Base-by-base conservation (phyloP, 2,888 invertebrate species). In the Prionchulus punctatus region DNA sequence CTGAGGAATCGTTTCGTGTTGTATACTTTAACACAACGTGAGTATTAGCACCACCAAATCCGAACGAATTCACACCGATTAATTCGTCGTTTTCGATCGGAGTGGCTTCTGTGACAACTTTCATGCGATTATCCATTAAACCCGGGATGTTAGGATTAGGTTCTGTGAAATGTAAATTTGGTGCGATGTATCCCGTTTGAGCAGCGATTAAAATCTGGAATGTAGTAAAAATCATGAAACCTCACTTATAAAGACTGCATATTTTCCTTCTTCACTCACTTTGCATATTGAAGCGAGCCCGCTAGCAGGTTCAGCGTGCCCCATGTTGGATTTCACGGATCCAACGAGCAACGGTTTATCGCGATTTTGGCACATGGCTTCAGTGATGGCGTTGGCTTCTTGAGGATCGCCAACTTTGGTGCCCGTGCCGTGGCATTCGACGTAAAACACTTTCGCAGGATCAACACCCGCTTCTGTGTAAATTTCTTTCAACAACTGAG, bases 301-400 rank as follows among this genome's bases (percentile, higher is more conserved):
- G 55, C 73, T 73, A 7, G 72, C 71, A 21, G 90, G 86, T 74
- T 94, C 92, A 2, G 90, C 83, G 72, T 94, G 94, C 1, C 94
- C 94, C 88, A 92, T 90, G 74, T 94, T 94, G 21, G 90, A 90
- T 72, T 94, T 94, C 0, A 91, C 86, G 0, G 92, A 91, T n/a
- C 94, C 92, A 65, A 94, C 81, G 45, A 90, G 73, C 50, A 94
- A 77, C 4, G 91, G 89, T 57, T 81, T 81, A 71, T 82, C 81
- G 74, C 88, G 42, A 3, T 43, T 42, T 12, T 26, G 7, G 30
- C 54, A 54, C 26, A 54, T 23, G 12, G 53, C 54, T 53, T 43
- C 31, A 4, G 51, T 43, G 61, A 94, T 87, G 0, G 89, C 84
- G 71, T 90, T 89, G 1, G 90, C 82, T 76, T 94, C 94, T 71